A percentile compares a stretch with the other conserved stretches of the same genome.
These are phyloP conservation scores for Periophthalmus magnuspinnatus DNA, from an alignment of 2,797 vertebrate genomes.

Conservation along the genomic window DNA sequence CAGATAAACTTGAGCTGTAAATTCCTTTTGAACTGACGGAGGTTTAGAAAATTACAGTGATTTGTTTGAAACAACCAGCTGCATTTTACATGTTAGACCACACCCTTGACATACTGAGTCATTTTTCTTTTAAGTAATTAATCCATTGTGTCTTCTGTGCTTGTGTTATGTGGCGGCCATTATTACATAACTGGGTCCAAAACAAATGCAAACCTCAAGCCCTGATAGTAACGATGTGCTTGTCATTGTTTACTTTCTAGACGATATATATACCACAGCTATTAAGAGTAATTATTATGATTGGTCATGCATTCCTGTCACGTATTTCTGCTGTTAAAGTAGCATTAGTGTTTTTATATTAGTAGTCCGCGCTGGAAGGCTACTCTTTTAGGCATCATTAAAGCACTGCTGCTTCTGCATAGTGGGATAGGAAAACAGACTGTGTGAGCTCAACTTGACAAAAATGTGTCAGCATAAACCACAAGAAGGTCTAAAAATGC, in stretches of 20 bases:
- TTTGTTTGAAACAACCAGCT: slow-evolving; percentile 5
- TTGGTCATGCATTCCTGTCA: slow-evolving; percentile 23
- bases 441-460: slow-evolving; percentile 6
- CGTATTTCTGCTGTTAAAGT: slow-evolving; percentile 15
- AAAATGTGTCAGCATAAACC: slow-evolving; percentile 28
- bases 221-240: background rate
- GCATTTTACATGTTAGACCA: background rate
- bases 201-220: background rate
- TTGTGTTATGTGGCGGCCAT: background rate
- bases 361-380: slow-evolving; percentile 19
- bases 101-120: background rate
- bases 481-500: slow-evolving; percentile 26
- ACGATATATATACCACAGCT: background rate
- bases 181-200: background rate
- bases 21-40: background rate
- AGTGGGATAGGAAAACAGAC: slow-evolving; percentile 25
- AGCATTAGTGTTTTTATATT: slow-evolving; percentile 22
- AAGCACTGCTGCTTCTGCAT: slow-evolving; percentile 25
- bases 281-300: slow-evolving; percentile 21
- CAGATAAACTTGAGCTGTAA: slow-evolving; percentile 3
- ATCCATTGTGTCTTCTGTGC: background rate
- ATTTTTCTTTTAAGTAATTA: background rate
- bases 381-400: slow-evolving; percentile 15
- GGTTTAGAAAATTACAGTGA: background rate
- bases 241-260: background rate